Conservation (phyloP, 1,140 invertebrate genomes). For the Daktulosphaira vitifoliae region DNA sequence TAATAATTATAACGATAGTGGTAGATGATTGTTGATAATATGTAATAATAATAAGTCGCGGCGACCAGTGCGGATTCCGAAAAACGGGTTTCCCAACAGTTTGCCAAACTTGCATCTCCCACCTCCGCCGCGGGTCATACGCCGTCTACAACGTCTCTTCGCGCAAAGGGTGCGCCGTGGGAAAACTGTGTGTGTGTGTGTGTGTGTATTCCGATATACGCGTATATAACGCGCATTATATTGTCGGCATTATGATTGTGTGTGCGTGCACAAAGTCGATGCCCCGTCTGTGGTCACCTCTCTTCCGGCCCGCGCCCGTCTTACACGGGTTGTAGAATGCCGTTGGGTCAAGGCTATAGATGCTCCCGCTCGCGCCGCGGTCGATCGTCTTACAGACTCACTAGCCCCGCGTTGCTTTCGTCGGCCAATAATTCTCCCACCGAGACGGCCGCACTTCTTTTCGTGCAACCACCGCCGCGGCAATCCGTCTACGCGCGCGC, state of each 20-base stretch:
- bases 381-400: slow-evolving; percentile 29
- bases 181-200: slow-evolving; percentile 13
- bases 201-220: neutral
- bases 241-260: slow-evolving; percentile 6
- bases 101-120: slow-evolving; percentile 21
- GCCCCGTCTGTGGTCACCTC: slow-evolving; percentile 33
- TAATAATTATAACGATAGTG: too few relatives aligned
- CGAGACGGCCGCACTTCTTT: neutral
- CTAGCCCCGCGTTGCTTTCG: slow-evolving; percentile 26
- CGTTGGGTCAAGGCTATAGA: slow-evolving; percentile 33
- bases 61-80: neutral
- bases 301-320: slow-evolving; percentile 28
- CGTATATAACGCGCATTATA: neutral
- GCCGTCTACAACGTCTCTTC: neutral
- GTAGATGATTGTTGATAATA: too few relatives aligned
- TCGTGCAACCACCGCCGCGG: neutral
- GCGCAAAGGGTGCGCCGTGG: slow-evolving; percentile 26
- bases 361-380: slow-evolving; percentile 20
- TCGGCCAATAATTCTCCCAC: slow-evolving; percentile 32
- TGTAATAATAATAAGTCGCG: too few relatives aligned
- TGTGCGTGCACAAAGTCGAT: slow-evolving; percentile 18
- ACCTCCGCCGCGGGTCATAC: neutral
- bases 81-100: slow-evolving; percentile 24
- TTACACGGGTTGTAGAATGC: slow-evolving; percentile 25
- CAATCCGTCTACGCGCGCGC: neutral